Base-by-base conservation (phyloP, 2,797 vertebrate species). In the Mus caroli region DNA sequence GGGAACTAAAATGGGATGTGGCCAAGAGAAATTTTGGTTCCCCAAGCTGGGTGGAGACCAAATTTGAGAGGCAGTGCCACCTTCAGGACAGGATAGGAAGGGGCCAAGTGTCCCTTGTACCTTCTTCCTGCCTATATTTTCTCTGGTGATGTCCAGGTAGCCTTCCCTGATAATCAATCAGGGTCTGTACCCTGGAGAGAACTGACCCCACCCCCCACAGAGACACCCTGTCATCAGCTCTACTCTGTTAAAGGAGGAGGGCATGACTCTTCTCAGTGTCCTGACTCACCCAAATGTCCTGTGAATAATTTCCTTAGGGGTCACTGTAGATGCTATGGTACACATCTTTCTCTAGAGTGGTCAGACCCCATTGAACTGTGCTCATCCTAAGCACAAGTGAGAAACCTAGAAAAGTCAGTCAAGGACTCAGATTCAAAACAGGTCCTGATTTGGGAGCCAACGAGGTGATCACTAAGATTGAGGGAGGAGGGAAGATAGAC, bases 191-290 rank as follows among this genome's bases (percentile, higher is more conserved):
- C 24, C 37, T 31, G 86, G 56, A 86, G 31, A 88, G 26, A 90
- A 15, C 2, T 9, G 69, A 69, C 71, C n/a, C n/a, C n/a, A n/a
- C n/a, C n/a, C n/a, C 17, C 40, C 52, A 28, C 24, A 28, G 40
- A 90, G 91, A 46, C 15, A 0, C 75, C 90, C 50, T 12, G 56
- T 82, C 2, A 11, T 69, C 5, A 1, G 10, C 4, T 86, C 54
- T 12, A 1, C 78, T 85, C 28, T 92, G 31, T 54, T 20, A 46
- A 73, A 58, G 56, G 56, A 75, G 14, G 17, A 5, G 31, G 3
- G 14, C 3, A 0, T 9, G n/a, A 20, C 19, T 50, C 20, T 24
- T 6, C 3, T 3, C 40, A 37, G 52, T 0, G 0, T 6, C 52
- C 50, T 10, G 0, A 58, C 60, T 94, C 94, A 56, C 4, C 5